These are phyloP conservation scores for Vanessa atalanta DNA, from an alignment of 1,140 invertebrate species.

Conservation along the genomic window DNA sequence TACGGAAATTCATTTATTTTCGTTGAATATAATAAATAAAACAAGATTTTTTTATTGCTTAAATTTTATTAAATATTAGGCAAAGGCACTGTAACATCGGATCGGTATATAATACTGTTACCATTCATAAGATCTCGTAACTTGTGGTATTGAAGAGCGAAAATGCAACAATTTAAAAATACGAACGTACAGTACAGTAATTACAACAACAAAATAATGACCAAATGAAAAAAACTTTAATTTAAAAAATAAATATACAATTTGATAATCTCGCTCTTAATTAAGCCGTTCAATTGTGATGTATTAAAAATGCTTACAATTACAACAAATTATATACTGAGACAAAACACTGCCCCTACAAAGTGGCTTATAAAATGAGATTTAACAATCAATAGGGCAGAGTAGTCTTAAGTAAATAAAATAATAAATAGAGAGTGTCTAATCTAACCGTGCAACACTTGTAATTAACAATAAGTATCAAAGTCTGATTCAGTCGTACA, in stretches of 20 bases:
- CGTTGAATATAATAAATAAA: not conserved
- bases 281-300: constrained; percentile 38
- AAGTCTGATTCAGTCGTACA: constrained; percentile 1
- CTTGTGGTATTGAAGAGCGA: constrained; percentile 22
- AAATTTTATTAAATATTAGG: constrained; percentile 57
- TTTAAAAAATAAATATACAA: not conserved
- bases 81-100: constrained; percentile 61
- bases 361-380: not conserved
- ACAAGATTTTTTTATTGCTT: constrained; percentile 44
- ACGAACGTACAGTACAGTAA: too few species aligned
- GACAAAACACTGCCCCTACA: not conserved
- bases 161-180: not conserved
- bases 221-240: too few species aligned
- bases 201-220: too few species aligned
- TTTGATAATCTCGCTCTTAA: constrained; percentile 22
- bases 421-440: not conserved
- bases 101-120: constrained; percentile 56
- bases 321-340: constrained; percentile 35
- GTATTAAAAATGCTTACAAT: constrained; percentile 34
- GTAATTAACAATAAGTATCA: constrained; percentile 38
- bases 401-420: not conserved
- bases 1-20: not conserved
- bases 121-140: constrained; percentile 44
- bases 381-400: not conserved
- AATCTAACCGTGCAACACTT: constrained; percentile 29